Evolutionary conservation across 2,888 invertebrate genomes (phyloP), one percentile per base, ranked within the genome.

Genomic region (Amblyteles armatorius): DNA sequence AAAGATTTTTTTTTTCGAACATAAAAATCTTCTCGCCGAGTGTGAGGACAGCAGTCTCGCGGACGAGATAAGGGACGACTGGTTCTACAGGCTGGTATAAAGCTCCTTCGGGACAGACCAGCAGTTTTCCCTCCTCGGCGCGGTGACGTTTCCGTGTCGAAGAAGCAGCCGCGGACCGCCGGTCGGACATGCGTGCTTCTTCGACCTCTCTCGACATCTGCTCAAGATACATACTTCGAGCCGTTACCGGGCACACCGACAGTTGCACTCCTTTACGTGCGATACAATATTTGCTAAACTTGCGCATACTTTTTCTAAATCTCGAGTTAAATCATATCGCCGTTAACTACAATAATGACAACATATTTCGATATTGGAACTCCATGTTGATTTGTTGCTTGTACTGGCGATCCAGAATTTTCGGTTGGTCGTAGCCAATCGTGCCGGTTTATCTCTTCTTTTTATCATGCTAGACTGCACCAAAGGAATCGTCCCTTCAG

Each of bases 121-220:
- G 68, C 67, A 78, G 78, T 84, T 81, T 77, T 44, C 44, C 44
- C 44, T 44, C 60, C 22, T 65, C 79, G 71, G 63, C 68, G 72
- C 50, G 67, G 44, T 55, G 86, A 85, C 85, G 73, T 82, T 87
- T 87, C 87, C 87, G 83, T 83, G 79, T 86, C 81, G 77, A 80
- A 81, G 78, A 79, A 73, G 65, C 73, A 60, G 52, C 65, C 80
- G 68, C 57, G 52, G 63, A 79, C 63, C 67, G 71, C 63, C 67
- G 77, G 29, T 67, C 36, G 44, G 16, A 69, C 68, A 40, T 16
- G 50, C 16, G 40, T 26, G 44, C 29, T 40, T 44, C 16, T 48
- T 40, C 82, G 82, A 82, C 65, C 71, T 77, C 63, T 77, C 71
- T 26, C 76, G 81, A 76, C 63, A 78, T n/a, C 48, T 48, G 65